Conservation (phyloP, 2,888 invertebrate genomes). For the Fragum fragum region DNA sequence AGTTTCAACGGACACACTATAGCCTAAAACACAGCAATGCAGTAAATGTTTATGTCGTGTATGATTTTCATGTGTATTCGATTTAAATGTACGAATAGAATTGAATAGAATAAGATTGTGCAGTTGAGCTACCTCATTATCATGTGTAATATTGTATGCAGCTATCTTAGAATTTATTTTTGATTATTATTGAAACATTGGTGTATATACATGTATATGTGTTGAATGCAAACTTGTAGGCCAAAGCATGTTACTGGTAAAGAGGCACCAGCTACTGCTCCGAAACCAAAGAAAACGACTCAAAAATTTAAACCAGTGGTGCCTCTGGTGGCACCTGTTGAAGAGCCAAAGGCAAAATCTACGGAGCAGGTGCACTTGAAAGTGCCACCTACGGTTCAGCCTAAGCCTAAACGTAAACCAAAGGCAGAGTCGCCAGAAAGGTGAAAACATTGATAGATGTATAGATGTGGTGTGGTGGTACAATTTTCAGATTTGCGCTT, state of each 20-base stretch:
- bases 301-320: conserved; percentile 54
- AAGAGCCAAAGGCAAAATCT: conserved; percentile 59
- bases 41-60: too few species aligned
- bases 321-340: conserved; percentile 44
- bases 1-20: too few species aligned
- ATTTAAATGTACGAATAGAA: too few species aligned
- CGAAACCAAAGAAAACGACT: conserved; percentile 60
- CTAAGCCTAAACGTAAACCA: conserved; percentile 61
- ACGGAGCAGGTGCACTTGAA: conserved; percentile 52
- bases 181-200: too few species aligned
- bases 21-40: too few species aligned
- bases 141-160: too few species aligned
- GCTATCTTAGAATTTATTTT: too few species aligned
- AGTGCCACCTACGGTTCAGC: conserved; percentile 62
- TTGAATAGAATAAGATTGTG: too few species aligned
- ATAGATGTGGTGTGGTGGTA: conserved; percentile 23
- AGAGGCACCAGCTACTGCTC: conserved; percentile 58
- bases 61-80: too few species aligned
- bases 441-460: conserved; percentile 38
- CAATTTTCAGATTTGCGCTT: conserved; percentile 8
- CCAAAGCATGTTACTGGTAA: conserved; percentile 48
- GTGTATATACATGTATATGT: background rate
- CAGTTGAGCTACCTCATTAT: too few species aligned
- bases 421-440: conserved; percentile 64
- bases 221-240: conserved; percentile 52